A percentile compares a stretch with the other conserved stretches of the same genome.
Evolutionary conservation across 37 sponge, comb jelly and placozoan genomes (phyloP).

Genomic region (Oopsacas minuta): DNA sequence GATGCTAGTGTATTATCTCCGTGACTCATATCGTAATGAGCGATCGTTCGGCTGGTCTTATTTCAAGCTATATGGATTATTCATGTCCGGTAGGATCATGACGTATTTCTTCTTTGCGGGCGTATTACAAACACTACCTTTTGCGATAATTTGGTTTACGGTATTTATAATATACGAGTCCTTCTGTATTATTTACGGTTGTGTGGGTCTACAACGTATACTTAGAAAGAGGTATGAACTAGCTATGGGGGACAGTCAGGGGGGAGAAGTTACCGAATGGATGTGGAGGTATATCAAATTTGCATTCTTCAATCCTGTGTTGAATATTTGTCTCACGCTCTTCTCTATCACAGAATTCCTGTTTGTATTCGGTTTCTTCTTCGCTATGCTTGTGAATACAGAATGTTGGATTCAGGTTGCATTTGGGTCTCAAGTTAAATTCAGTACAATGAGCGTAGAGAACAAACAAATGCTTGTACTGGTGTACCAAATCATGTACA

Average conservation of each 20-base stretch:
- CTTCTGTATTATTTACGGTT: neutral
- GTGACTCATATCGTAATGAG: conserved; percentile 4
- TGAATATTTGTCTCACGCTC: neutral
- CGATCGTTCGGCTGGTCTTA: conserved; percentile 15
- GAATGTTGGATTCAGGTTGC: neutral
- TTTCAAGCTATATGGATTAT: neutral
- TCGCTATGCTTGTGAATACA: neutral
- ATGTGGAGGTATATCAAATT: neutral
- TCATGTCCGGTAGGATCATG: conserved; percentile 10
- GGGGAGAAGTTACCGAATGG: neutral
- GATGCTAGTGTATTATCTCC: neutral
- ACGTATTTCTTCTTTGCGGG: conserved; percentile 15
- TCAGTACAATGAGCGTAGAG: neutral
- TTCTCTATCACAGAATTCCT: conserved; percentile 8
- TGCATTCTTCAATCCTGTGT: neutral
- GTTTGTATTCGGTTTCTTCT: conserved; percentile 4
- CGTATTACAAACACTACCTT: neutral
- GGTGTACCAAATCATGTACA: neutral
- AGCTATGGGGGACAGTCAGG: neutral
- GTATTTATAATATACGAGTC: conserved; percentile 8
- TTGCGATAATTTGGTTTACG: conserved; percentile 1
- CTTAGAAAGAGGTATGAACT: neutral
- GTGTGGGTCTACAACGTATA: conserved; percentile 11
- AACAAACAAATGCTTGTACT: neutral
- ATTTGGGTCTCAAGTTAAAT: neutral